Percentiles rank a stretch among this genome's conserved stretches.
Evolutionary conservation across 2,113 vertebrate genomes (phyloP).

Genomic region (Isichthys henryi): DNA sequence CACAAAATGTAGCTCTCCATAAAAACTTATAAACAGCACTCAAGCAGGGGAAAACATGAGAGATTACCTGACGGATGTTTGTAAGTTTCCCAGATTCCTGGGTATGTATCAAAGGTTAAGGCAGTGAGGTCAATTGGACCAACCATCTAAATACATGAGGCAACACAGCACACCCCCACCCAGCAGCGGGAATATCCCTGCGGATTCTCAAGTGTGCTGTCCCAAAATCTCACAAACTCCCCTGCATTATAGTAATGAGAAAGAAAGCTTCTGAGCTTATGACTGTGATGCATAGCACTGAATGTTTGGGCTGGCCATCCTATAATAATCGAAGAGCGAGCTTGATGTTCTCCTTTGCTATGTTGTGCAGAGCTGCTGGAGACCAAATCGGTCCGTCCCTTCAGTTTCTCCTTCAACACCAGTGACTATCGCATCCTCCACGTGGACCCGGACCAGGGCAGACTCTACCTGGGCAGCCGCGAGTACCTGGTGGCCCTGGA

Average conservation of each 20-base stretch:
- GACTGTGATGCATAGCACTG: background rate
- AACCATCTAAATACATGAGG: background rate
- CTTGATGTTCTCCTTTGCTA: background rate
- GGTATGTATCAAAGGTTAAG: background rate
- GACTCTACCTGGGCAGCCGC: slow-evolving; percentile 70
- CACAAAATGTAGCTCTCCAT: background rate
- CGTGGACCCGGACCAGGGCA: slow-evolving; percentile 75
- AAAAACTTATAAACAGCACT: background rate
- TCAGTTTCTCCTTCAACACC: slow-evolving; percentile 74
- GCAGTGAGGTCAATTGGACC: background rate
- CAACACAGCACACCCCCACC: background rate
- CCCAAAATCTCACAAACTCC: background rate
- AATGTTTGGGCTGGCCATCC: background rate
- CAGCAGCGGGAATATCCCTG: background rate
- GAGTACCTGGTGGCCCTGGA: slow-evolving; percentile 75
- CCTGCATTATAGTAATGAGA: background rate
- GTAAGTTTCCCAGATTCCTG: background rate
- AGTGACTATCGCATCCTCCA: slow-evolving; percentile 72
- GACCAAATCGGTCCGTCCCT: slow-evolving; percentile 63
- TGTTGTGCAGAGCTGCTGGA: slow-evolving; percentile 61
- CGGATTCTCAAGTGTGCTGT: background rate
- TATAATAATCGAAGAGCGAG: background rate
- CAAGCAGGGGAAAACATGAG: background rate
- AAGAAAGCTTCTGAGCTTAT: background rate
- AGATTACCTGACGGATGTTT: background rate